These are phyloP conservation scores for Urocolius indicus DNA, from an alignment of 2,113 vertebrate species.

Conservation along the genomic window DNA sequence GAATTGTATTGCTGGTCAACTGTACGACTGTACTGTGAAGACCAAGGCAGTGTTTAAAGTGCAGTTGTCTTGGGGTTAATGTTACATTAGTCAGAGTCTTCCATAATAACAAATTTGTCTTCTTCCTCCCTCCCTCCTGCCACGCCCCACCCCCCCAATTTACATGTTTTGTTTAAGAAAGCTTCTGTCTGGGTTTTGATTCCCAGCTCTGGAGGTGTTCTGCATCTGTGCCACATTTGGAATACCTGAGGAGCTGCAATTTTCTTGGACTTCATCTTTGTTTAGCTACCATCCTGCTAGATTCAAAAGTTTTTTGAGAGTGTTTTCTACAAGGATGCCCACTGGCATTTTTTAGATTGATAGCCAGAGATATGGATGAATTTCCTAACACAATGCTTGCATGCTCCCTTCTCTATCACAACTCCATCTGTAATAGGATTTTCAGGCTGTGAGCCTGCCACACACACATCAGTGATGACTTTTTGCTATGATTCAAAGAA, in stretches of 20 bases:
- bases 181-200: neutral
- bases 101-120: neutral
- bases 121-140: too few species aligned
- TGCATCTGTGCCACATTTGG: neutral
- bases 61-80: neutral
- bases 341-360: fast-evolving
- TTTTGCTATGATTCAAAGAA: neutral
- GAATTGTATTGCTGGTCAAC: neutral
- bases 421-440: neutral
- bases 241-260: neutral
- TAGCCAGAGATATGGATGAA: neutral
- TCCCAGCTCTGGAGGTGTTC: neutral
- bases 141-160: too few species aligned
- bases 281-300: neutral
- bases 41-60: neutral
- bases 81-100: neutral
- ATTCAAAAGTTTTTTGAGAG: neutral
- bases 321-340: neutral
- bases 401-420: neutral
- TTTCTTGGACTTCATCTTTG: neutral
- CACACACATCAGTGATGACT: fast-evolving
- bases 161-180: neutral
- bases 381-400: neutral
- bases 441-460: neutral
- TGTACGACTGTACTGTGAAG: neutral